These are phyloP conservation scores for Neomorphus geoffroyi DNA, from an alignment of 2,797 vertebrate species.

Conservation along the genomic window DNA sequence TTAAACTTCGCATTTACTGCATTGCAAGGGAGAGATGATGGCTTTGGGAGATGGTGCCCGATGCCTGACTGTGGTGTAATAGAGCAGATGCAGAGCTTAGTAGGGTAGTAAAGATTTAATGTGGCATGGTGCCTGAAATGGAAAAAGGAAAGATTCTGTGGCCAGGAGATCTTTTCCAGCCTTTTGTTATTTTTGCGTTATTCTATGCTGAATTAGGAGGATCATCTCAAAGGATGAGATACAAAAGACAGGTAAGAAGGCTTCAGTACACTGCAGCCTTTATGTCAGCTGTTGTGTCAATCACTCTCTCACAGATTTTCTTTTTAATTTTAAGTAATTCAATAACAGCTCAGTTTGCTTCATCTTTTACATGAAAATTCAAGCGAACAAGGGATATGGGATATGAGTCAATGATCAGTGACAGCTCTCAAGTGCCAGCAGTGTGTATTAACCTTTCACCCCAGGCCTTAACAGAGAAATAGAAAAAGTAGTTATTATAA, in stretches of 20 bases:
- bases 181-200: not conserved
- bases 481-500: not conserved
- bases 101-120: not conserved
- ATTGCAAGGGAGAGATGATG: not conserved
- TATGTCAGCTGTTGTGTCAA: not conserved
- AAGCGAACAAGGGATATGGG: not conserved
- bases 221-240: not conserved
- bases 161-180: not conserved
- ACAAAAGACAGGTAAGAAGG: not conserved
- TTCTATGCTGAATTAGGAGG: not conserved
- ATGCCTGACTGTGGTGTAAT: accelerated
- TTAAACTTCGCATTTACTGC: not conserved
- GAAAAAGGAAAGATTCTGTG: not conserved
- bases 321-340: not conserved
- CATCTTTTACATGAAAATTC: not conserved
- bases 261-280: not conserved
- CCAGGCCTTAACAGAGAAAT: not conserved
- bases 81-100: not conserved
- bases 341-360: not conserved
- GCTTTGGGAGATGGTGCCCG: not conserved
- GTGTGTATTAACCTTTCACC: not conserved
- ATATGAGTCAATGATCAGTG: not conserved
- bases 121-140: not conserved
- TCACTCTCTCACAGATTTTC: not conserved
- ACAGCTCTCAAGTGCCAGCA: not conserved